These are phyloP conservation scores for Tylochromis polylepis DNA, from an alignment of 2,113 vertebrate species.

Conservation along the genomic window DNA sequence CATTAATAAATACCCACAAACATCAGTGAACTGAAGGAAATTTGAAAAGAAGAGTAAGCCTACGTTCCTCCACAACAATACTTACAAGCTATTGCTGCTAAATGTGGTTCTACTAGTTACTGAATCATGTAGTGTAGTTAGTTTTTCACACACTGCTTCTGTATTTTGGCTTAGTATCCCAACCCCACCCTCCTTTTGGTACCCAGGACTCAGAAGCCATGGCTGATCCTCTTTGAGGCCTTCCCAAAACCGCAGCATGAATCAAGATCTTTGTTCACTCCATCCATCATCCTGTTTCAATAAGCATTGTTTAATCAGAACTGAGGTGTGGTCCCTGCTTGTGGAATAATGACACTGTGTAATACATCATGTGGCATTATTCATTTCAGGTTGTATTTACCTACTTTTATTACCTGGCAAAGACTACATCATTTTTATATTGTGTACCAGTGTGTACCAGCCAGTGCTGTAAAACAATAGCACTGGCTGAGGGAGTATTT, in stretches of 20 bases:
- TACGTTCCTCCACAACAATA: neutral
- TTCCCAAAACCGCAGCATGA: neutral
- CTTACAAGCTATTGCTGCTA: neutral
- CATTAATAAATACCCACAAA: neutral
- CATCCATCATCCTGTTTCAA: neutral
- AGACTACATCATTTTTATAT: neutral
- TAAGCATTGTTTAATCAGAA: neutral
- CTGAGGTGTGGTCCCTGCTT: neutral
- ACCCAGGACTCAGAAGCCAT: neutral
- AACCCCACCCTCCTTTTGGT: neutral
- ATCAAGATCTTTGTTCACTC: neutral
- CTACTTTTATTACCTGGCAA: neutral
- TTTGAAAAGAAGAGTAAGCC: neutral
- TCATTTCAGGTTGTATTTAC: neutral
- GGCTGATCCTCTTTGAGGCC: neutral
- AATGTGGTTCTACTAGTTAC: neutral
- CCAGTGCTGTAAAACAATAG: neutral
- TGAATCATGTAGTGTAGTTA: neutral
- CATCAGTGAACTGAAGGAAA: neutral
- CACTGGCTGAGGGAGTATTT: neutral
- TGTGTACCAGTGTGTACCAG: too few relatives aligned
- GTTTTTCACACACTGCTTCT: neutral
- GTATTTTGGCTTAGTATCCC: neutral
- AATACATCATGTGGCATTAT: neutral
- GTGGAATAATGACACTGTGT: accelerated